Base-by-base conservation (phyloP, 2,888 invertebrate genomes). In the Melangyna quadrimaculata region DNA sequence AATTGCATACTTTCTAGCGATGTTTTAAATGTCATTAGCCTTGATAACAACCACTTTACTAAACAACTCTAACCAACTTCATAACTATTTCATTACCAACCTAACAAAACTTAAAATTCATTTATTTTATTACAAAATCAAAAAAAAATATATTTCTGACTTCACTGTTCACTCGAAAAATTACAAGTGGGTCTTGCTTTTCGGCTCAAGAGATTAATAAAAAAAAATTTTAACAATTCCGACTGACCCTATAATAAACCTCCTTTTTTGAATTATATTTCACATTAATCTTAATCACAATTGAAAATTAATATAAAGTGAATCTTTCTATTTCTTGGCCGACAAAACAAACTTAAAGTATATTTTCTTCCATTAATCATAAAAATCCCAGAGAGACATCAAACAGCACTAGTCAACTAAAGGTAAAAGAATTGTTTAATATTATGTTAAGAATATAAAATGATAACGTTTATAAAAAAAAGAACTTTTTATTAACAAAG, bases 101-200 rank as follows among this genome's bases (percentile, higher is more conserved):
- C 14, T 14, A 22, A 35, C 22, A 14, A 59, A 35, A 14, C 3
- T 1, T 1, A 19, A 57, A 55, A 29, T 55, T 55, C 35, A 35
- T 32, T 40, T 8, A 12, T 51, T n/a, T 17, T 10, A 14, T 9
- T 9, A 17, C 17, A 35, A 14, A 24, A 24, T 51, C 1, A 35
- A 35, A 22, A 35, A 35, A 22, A 2, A 59, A 35, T 19, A 14
- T 19, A 35, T 59, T 37, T 35, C 17, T 59, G 37, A 35, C 35
- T 35, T 37, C 59, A 53, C 22, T 27, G 10, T 24, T 27, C 51
- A 19, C 10, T 55, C 29, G 55, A 55, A 35, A 35, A 35, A 59
- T 59, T n/a, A n/a, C 59, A 59, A 59, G 35, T 59, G 14, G 59
- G 59, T 37, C 29, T 35, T 6, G 59, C 22, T 59, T 59, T 37